Base-by-base conservation (phyloP, 2,888 invertebrate genomes). In the Aplocera efformata region DNA sequence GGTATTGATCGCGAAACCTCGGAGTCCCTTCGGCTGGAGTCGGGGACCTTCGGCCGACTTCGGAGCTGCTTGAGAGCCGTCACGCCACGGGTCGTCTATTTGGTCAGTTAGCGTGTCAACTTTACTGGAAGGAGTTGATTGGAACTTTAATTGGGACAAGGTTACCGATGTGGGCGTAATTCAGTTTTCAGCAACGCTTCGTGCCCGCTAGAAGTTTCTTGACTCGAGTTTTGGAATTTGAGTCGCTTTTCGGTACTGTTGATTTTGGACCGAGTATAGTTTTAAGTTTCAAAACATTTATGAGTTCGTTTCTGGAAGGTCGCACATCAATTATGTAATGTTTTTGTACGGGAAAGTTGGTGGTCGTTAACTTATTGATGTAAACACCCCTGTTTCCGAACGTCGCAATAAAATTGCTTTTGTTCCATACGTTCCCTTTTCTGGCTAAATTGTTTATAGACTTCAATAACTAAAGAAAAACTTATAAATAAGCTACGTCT, bases 61-160 rank as follows among this genome's bases (percentile, higher is more conserved):
- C 85, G 85, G 72, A 45, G 57, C 67, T 69, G 70, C 81, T 82
- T 80, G 70, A 72, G 75, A 62, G 65, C 62, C 65, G 67, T 60
- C 64, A 60, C 65, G 60, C 68, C 69, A 57, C 63, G 66, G 63
- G 60, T 50, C 60, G 70, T 60, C 68, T 62, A 58, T 61, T 70
- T 71, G 81, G 80, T 79, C 83, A 80, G 74, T 79, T 68, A 71
- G 66, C 73, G 71, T 77, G 78, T 80, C 79, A 81, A 81, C 80
- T 83, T 78, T 63, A 63, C 63, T 69, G 59, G 67, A 65, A 71
- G 65, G 67, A 78, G 75, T 81, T 79, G 77, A 81, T 84, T 77
- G 74, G 66, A 76, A 83, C 70, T 84, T 83, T 82, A 85, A 83
- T 83, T 82, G 66, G 83, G 80, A 73, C 85, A 84, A 84, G 86